Base-by-base conservation (phyloP, 35 echinoderm and acorn worm genomes). In the Anneissia japonica region DNA sequence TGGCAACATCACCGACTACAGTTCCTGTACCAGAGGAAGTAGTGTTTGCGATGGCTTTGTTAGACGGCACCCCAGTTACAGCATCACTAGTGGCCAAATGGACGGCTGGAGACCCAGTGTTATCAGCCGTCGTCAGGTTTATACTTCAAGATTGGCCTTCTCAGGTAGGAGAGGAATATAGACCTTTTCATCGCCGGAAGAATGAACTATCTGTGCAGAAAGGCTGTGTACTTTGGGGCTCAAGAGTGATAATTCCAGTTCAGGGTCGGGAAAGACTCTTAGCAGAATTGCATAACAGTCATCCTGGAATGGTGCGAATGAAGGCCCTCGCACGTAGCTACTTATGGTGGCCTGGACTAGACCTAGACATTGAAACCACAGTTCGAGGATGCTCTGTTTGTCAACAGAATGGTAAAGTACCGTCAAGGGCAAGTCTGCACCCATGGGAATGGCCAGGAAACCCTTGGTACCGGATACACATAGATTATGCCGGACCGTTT, bases 291-390 rank as follows among this genome's bases (percentile, higher is more conserved):
- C 84, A 97, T 80, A 74, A 90, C 21, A 81, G 81, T 26, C 87
- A 97, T 81, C 87, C 88, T 31, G 87, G 84, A 26, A 89, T 93
- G 26, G 81, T 39, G 0, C 32, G 80, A 0, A 97, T 93, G 77
- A 97, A 92, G 72, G 17, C 84, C 79, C 32, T 92, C 19, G 94
- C 94, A 23, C 74, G 88, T 30, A 94, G 93, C 39, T 90, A 90
- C 32, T 40, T 94, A 4, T 94, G 79, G 93, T 88, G 91, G 87
- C 85, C 87, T 21, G 85, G 85, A 11, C 10, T 93, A 32, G 91
- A 86, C 40, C 0, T 46, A 23, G 74, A 81, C 34, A 84, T 93
- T 30, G 83, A 95, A 77, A 19, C 2, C 28, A 77, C 40, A 13
- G 85, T 90, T 39, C 23, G 11, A n/a, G n/a, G 35, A 30, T 86